Percentiles rank a stretch among this genome's conserved stretches.
These are phyloP conservation scores for Volucella zonaria DNA, from an alignment of 2,888 invertebrate species.

Conservation along the genomic window DNA sequence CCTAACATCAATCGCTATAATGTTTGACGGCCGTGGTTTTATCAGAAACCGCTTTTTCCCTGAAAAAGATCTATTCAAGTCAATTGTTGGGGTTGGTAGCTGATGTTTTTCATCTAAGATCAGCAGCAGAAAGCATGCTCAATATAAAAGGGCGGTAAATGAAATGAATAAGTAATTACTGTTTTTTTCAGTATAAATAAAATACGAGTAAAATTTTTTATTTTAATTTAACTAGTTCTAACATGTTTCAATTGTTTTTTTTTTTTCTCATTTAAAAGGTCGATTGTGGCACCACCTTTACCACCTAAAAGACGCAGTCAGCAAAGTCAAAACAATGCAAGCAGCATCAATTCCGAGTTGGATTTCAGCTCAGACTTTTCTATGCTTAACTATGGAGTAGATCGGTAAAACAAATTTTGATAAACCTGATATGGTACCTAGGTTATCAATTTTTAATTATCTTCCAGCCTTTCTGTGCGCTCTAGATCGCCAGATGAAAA, in stretches of 20 bases:
- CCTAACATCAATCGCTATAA: no score
- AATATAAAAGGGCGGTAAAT: no score
- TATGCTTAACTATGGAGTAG: constrained; percentile 86
- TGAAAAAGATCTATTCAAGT: no score
- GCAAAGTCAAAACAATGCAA: constrained; percentile 83
- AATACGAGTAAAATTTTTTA: no score
- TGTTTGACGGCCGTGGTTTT: no score
- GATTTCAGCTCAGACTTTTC: constrained; percentile 83
- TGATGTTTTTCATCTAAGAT: no score
- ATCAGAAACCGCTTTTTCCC: no score
- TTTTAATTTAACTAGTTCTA: not conserved
- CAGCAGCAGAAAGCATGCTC: no score
- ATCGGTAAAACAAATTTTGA: constrained; percentile 82
- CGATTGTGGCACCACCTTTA: constrained; percentile 88
- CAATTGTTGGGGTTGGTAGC: no score
- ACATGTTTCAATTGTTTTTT: not conserved
- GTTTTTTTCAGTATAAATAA: no score
- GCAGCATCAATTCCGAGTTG: constrained; percentile 80
- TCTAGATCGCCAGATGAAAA: constrained; percentile 90
- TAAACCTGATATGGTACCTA: not conserved
- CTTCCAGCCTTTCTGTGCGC: constrained; percentile 86
- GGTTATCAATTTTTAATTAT: constrained; percentile 14
- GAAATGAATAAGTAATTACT: no score
- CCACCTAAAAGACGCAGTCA: constrained; percentile 88
- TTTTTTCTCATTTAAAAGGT: constrained; percentile 66